Base-by-base conservation (phyloP, 2,113 vertebrate species). In the Eurypyga helias region DNA sequence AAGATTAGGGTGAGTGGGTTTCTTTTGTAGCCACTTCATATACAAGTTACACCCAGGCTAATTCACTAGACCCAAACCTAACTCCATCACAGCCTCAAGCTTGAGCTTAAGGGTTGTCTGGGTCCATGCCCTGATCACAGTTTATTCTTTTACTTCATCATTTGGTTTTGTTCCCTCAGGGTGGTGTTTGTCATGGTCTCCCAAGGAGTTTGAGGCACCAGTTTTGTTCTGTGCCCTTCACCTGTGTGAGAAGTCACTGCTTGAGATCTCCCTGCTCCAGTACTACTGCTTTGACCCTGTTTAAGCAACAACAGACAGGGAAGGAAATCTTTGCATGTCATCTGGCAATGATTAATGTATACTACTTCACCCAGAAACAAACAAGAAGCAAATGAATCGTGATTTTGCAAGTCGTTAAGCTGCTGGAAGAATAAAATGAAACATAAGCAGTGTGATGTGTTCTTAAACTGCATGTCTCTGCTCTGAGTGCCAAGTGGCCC, bases 381-480 rank as follows among this genome's bases (percentile, higher is more conserved):
- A 82, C 62, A 79, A 85, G 93, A 77, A 96, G 46, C 70, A 86
- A 91, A 87, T 61, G 45, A 92, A 75, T 66, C 3, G 1, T 73
- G 89, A 89, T 90, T 95, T 87, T 80, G 84, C 54, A 67, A 95
- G 83, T 31, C 9, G 11, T 91, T 94, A 79, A 87, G 46, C 43
- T 84, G 78, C 69, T 62, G 60, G 57, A 66, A 51, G 61, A 75
- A 38, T 46, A 67, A 62, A 66, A 67, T 17, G 20, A 52, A 87
- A 65, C 24, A 16, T 45, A 62, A 61, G 43, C 13, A 49, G 49
- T 9, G 11, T 8, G 33, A 46, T 4, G 16, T 43, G 10, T 17
- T 77, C n/a, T 60, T 75, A 34, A 75, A 46, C 28, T 28, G 13
- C 3, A 1, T 12, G 26, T 14, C 10, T 62, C 43, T 58, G 14